phyloP scores from a whole-genome alignment of 2,113 vertebrate species.

The Anser brachyrhynchus region DNA sequence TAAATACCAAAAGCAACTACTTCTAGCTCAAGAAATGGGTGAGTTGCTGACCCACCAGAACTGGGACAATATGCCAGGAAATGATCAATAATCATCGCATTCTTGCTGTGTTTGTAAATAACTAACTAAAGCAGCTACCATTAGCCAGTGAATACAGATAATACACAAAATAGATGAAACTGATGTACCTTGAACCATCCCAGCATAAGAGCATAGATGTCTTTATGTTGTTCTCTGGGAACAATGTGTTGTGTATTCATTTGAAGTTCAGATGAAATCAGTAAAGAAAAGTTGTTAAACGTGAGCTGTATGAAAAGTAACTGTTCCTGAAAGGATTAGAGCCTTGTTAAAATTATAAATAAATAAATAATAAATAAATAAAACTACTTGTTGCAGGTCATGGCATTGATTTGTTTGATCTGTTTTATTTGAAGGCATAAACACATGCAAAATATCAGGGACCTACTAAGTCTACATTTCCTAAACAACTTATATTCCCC shows the following conservation, averaged over 20 bases:
- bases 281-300: neutral
- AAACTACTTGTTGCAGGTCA: neutral
- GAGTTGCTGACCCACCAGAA: neutral
- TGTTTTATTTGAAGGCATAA: neutral
- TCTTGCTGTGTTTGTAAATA: neutral
- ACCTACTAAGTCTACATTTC: neutral
- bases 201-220: neutral
- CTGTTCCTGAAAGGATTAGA: neutral
- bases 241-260: neutral
- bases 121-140: neutral
- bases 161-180: neutral
- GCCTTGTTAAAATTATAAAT: neutral
- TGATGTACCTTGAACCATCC: neutral
- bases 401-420: neutral
- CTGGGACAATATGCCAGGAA: constrained; percentile 27
- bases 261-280: neutral
- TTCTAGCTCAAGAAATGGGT: neutral
- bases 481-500: neutral
- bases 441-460: neutral
- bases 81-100: neutral
- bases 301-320: neutral
- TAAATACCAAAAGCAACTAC: neutral
- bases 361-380: too few relatives aligned
- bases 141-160: neutral
- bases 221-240: neutral